A percentile compares a stretch with the other conserved stretches of the same genome.
Conservation (phyloP, 1,140 invertebrate species). For the Cydia splendana region DNA sequence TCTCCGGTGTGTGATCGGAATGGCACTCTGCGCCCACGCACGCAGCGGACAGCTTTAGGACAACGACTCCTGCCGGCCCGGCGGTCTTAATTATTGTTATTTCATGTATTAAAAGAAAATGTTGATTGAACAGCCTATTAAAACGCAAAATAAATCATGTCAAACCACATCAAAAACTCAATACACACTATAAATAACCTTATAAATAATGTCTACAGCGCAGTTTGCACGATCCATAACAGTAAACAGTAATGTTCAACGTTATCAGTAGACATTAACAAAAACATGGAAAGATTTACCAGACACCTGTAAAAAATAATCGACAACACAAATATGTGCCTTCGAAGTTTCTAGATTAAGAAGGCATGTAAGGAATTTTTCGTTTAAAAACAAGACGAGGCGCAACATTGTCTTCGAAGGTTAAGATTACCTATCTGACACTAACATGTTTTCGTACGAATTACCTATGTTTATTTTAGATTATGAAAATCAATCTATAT, state of each 20-base stretch:
- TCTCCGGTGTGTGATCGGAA: background rate
- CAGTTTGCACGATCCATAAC: no score
- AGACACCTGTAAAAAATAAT: constrained; percentile 5
- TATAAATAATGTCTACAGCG: no score
- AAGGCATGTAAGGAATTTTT: background rate
- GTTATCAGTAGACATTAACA: no score
- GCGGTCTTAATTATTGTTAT: background rate
- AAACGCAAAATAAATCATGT: no score
- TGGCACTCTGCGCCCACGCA: background rate
- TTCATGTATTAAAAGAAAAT: background rate
- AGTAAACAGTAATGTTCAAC: no score
- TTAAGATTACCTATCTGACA: background rate
- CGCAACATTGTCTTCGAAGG: background rate
- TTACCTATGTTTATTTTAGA: background rate
- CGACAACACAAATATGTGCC: background rate
- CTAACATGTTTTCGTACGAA: background rate
- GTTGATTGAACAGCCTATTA: background rate
- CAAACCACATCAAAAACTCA: no score
- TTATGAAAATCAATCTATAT: background rate
- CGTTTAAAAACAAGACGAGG: background rate
- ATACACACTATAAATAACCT: no score
- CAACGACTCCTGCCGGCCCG: background rate
- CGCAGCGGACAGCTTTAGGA: constrained; percentile 12
- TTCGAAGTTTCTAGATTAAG: background rate
- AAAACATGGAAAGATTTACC: background rate